phyloP scores from a whole-genome alignment of 2,113 vertebrate genomes.

The Calidris pugnax region DNA sequence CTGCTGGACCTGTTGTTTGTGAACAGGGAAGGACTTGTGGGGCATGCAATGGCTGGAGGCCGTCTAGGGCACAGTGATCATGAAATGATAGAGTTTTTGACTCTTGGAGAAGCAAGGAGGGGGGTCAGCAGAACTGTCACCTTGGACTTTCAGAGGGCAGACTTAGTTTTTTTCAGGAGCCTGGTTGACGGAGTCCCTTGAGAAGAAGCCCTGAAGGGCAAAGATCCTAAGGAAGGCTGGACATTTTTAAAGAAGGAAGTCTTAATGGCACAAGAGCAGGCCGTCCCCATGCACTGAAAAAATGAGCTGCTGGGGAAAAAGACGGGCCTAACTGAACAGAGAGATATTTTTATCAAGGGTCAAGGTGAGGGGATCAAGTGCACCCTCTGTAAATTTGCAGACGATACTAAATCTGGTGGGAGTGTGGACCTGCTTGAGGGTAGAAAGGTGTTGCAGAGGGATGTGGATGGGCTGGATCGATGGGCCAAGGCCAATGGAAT shows the following conservation, averaged over 20 bases:
- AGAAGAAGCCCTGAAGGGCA: background rate
- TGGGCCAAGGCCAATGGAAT: background rate
- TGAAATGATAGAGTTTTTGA: background rate
- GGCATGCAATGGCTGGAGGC: background rate
- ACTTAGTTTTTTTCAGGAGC: background rate
- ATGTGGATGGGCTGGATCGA: background rate
- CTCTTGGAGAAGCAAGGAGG: background rate
- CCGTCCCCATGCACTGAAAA: background rate
- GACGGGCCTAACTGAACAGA: background rate
- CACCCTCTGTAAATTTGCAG: background rate
- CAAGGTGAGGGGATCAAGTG: background rate
- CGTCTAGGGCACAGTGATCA: background rate
- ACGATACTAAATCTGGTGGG: background rate
- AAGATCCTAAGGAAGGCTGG: background rate
- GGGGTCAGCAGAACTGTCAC: background rate
- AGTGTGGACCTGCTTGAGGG: background rate
- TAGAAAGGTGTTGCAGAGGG: background rate
- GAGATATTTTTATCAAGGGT: background rate
- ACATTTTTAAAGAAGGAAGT: background rate
- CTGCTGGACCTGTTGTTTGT: background rate
- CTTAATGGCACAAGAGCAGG: background rate
- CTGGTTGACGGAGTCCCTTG: background rate
- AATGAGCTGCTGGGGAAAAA: background rate
- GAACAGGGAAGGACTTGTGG: background rate
- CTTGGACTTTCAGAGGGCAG: background rate